Evolutionary conservation across 2,888 invertebrate genomes (phyloP).

Genomic region (Gortyna flavago): DNA sequence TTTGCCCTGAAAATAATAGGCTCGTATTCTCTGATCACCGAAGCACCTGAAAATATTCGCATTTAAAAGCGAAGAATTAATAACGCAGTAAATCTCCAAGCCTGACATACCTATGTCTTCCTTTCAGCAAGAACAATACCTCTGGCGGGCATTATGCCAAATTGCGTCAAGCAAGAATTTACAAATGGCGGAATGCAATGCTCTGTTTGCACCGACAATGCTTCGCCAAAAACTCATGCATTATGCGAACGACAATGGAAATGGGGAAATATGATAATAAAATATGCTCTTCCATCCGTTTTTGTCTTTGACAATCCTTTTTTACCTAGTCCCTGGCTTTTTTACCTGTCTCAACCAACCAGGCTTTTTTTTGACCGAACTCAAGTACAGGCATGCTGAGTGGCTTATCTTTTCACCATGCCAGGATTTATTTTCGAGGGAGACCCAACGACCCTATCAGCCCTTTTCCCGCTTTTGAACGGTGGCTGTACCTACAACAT

Average conservation of each 20-base stretch:
- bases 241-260: conserved; percentile 69
- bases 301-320: conserved; percentile 31
- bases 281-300: conserved; percentile 40
- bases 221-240: conserved; percentile 69
- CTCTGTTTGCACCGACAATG: conserved; percentile 71
- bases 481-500: background rate
- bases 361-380: conserved; percentile 21
- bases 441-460: background rate
- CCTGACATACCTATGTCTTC: conserved; percentile 68
- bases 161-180: conserved; percentile 78
- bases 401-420: conserved; percentile 13
- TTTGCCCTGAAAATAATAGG: too few relatives aligned
- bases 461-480: background rate
- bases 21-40: background rate
- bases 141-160: conserved; percentile 79
- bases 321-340: background rate
- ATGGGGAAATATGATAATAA: conserved; percentile 67
- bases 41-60: conserved; percentile 35
- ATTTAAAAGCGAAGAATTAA: conserved; percentile 40
- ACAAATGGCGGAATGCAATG: conserved; percentile 75
- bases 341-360: conserved; percentile 13
- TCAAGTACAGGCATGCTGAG: conserved; percentile 14
- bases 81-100: conserved; percentile 64
- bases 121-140: conserved; percentile 73
- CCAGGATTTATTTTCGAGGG: background rate